Evolutionary conservation across 2,797 vertebrate genomes (phyloP).

Genomic region (Halcyon badia): DNA sequence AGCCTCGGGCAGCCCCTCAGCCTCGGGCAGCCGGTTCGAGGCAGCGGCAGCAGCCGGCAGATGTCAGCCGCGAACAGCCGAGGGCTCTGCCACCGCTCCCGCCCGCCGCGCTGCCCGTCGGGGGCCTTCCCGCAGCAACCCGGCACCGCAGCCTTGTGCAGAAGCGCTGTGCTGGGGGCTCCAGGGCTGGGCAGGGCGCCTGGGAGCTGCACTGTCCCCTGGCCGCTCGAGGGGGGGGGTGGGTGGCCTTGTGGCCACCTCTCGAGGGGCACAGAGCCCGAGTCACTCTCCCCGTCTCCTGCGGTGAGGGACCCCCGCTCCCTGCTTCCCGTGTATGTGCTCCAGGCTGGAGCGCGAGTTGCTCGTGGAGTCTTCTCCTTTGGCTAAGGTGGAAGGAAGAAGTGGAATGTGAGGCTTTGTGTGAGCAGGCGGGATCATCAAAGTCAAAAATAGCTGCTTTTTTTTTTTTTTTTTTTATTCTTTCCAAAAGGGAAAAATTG

Average conservation of each 20-base stretch:
- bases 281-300: rapidly evolving
- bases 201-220: rapidly evolving
- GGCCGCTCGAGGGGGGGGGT: neutral
- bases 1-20: neutral
- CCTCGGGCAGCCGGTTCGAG: rapidly evolving
- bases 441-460: neutral
- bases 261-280: neutral
- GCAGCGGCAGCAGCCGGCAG: conserved; percentile 26
- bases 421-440: neutral
- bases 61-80: conserved; percentile 33
- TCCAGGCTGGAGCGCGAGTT: rapidly evolving
- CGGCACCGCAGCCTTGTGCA: rapidly evolving
- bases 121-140: neutral
- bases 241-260: neutral
- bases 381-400: neutral
- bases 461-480: too few species aligned
- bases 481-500: neutral
- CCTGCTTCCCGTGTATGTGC: rapidly evolving
- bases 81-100: neutral
- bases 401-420: neutral
- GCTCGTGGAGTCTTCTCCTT: neutral
- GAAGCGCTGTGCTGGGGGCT: neutral
- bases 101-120: rapidly evolving
- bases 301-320: rapidly evolving
- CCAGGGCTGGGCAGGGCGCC: neutral